phyloP scores from a whole-genome alignment of 2,797 vertebrate species.

The Ataeniobius toweri region DNA sequence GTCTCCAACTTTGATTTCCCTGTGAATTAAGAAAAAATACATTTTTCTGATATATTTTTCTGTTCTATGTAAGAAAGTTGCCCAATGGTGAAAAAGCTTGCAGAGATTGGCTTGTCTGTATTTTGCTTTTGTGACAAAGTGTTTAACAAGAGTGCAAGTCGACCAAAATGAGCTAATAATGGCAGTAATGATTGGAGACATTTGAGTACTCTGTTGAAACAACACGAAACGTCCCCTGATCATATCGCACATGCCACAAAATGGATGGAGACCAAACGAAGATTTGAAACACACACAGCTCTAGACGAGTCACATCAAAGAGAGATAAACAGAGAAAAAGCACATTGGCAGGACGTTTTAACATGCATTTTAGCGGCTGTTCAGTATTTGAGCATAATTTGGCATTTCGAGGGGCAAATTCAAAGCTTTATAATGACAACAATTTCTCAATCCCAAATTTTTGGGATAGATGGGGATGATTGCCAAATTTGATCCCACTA shows the following conservation, averaged over 20 bases:
- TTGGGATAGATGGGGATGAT: background rate
- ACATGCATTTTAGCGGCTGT: no score
- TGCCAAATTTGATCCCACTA: background rate
- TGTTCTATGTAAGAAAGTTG: background rate
- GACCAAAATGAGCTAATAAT: background rate
- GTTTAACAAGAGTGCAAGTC: background rate
- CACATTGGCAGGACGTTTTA: no score
- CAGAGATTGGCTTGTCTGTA: slow-evolving; percentile 3
- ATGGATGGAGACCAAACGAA: background rate
- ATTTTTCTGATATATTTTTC: background rate
- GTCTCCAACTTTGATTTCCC: background rate
- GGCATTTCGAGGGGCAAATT: slow-evolving; percentile 5
- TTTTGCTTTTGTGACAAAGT: background rate
- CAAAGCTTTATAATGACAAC: background rate
- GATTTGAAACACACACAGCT: no score
- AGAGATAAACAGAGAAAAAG: no score
- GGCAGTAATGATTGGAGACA: background rate
- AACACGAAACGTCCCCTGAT: background rate
- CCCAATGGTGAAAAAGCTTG: background rate
- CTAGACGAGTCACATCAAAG: no score
- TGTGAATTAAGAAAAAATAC: background rate
- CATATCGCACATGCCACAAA: background rate
- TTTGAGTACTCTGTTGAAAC: background rate
- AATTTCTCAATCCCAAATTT: background rate
- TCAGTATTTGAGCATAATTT: background rate